Conservation (phyloP, 2,888 invertebrate genomes). For the Drosophila prolongata region DNA sequence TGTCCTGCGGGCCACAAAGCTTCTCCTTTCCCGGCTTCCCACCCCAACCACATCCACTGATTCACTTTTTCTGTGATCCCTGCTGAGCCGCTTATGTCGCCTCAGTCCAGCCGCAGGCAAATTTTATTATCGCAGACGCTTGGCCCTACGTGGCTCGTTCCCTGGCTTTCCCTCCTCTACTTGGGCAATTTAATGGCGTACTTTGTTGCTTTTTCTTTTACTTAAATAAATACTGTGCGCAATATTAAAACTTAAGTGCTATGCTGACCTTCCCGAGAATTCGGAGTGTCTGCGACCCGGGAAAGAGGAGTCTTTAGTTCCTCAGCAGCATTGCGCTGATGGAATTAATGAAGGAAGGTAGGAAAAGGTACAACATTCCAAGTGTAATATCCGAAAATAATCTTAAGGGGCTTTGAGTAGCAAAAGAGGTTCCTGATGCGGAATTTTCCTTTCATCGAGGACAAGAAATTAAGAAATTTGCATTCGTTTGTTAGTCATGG, state of each 20-base stretch:
- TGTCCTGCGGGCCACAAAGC: neutral
- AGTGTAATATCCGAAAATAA: neutral
- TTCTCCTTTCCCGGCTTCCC: neutral
- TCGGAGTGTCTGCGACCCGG: constrained; percentile 8
- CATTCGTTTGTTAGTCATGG: constrained; percentile 2
- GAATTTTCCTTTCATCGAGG: neutral
- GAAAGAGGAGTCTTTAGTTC: constrained; percentile 1
- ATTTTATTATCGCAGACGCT: constrained; percentile 56
- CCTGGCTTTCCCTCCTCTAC: constrained; percentile 8
- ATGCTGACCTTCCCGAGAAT: constrained; percentile 42
- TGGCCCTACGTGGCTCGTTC: constrained; percentile 2
- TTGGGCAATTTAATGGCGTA: constrained; percentile 53
- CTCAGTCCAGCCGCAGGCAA: constrained; percentile 50
- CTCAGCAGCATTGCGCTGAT: neutral
- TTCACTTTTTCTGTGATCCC: constrained; percentile 18
- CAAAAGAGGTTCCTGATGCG: neutral
- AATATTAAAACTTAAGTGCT: constrained; percentile 63
- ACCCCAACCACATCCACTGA: neutral
- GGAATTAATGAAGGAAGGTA: constrained; percentile 14
- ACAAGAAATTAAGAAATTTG: neutral
- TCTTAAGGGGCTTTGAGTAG: neutral
- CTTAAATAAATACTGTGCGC: constrained; percentile 59
- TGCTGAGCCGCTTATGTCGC: constrained; percentile 63
- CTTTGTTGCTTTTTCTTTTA: constrained; percentile 50
- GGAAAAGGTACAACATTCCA: constrained; percentile 22